phyloP scores from a whole-genome alignment of 2,113 vertebrate species.

The Mirza zaza region DNA sequence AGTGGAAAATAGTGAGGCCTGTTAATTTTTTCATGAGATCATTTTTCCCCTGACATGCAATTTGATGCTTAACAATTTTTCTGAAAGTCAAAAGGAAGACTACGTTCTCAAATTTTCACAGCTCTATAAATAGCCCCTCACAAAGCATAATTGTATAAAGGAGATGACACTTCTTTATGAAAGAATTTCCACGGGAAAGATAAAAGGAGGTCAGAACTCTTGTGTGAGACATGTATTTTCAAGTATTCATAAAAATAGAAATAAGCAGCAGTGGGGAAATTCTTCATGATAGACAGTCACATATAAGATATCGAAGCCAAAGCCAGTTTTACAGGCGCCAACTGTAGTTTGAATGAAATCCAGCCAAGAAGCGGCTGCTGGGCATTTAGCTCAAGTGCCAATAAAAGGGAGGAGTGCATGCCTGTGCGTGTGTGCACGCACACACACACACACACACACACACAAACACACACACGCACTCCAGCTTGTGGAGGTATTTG shows the following conservation, averaged over 20 bases:
- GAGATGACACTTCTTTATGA: slow-evolving; percentile 72
- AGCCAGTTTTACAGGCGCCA: slow-evolving; percentile 71
- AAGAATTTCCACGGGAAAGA: slow-evolving; percentile 74
- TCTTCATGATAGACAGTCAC: slow-evolving; percentile 72
- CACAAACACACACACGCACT: not conserved
- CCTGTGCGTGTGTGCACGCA: not conserved
- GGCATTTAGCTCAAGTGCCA: slow-evolving; percentile 72
- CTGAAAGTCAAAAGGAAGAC: slow-evolving; percentile 74
- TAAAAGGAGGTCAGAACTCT: slow-evolving; percentile 78
- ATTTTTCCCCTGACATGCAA: slow-evolving; percentile 69
- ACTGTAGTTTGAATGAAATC: slow-evolving; percentile 75
- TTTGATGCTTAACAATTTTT: slow-evolving; percentile 77
- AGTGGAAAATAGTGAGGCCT: slow-evolving; percentile 42
- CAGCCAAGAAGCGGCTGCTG: slow-evolving; percentile 73
- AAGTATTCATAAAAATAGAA: slow-evolving; percentile 79
- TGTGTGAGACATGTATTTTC: slow-evolving; percentile 72
- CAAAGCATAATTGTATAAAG: slow-evolving; percentile 77
- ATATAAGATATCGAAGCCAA: slow-evolving; percentile 67
- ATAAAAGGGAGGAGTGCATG: slow-evolving; percentile 40
- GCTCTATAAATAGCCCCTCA: slow-evolving; percentile 75
- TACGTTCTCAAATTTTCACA: slow-evolving; percentile 67
- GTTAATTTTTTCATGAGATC: slow-evolving; percentile 75
- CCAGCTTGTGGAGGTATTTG: slow-evolving; percentile 59
- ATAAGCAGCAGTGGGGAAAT: slow-evolving; percentile 65
- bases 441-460: not conserved